Percentiles rank a stretch among this genome's conserved stretches.
These are phyloP conservation scores for Onychomys leucogaster DNA, from an alignment of 2,797 vertebrate genomes.

Conservation along the genomic window DNA sequence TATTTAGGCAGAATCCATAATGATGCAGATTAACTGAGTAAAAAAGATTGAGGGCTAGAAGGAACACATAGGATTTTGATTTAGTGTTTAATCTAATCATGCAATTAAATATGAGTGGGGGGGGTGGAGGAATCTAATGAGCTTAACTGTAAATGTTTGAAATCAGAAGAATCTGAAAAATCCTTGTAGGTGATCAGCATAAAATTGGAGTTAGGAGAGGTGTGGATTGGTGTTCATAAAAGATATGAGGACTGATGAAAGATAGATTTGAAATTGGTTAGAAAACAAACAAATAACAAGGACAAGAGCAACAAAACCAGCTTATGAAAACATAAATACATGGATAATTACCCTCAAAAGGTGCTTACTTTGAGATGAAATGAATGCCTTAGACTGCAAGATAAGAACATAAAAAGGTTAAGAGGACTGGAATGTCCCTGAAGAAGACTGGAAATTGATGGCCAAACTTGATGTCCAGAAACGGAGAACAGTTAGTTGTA, in stretches of 20 bases:
- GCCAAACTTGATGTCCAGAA: constrained; percentile 73
- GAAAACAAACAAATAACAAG: not conserved
- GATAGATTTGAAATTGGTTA: not conserved
- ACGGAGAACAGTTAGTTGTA: constrained; percentile 44
- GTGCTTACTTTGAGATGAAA: not conserved
- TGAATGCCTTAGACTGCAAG: not conserved
- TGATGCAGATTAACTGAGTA: not conserved
- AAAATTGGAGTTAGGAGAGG: not conserved
- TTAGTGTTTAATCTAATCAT: not conserved
- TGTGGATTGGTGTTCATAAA: not conserved
- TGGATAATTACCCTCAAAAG: constrained; percentile 11
- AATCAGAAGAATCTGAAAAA: not conserved
- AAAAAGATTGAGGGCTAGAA: constrained; percentile 29
- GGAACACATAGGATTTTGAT: not conserved
- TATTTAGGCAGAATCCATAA: not conserved
- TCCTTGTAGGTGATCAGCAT: not conserved
- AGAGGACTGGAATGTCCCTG: constrained; percentile 12
- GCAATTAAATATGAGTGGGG: not conserved
- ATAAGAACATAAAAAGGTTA: constrained; percentile 25
- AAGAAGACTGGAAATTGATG: constrained; percentile 15
- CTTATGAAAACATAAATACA: not conserved
- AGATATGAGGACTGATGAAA: not conserved
- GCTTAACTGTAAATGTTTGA: not conserved
- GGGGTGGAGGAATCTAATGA: not conserved
- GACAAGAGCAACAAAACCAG: not conserved